Percentiles rank a stretch among this genome's conserved stretches.
Conservation (phyloP, 2,888 invertebrate species). For the Hylaea fasciaria region DNA sequence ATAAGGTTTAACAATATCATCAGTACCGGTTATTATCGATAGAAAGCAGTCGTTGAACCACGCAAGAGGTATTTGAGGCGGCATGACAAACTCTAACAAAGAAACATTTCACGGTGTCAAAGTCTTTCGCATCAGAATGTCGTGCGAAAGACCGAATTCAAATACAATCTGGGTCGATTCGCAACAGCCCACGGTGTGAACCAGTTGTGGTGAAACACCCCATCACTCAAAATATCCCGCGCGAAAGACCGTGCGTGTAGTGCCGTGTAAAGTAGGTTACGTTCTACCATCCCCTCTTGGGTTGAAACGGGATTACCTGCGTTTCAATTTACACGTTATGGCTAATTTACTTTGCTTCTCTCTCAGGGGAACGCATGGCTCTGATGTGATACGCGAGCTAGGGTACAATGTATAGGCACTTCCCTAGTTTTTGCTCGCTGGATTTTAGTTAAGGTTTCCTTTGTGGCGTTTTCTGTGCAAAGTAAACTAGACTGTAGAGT, state of each 20-base stretch:
- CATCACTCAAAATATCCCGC: background rate
- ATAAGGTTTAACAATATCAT: too few relatives aligned
- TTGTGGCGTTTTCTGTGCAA: background rate
- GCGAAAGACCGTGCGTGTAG: conserved; percentile 11
- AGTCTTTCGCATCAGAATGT: too few relatives aligned
- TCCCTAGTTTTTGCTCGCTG: background rate
- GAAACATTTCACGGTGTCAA: too few relatives aligned
- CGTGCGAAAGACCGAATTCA: too few relatives aligned
- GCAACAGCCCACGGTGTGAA: too few relatives aligned
- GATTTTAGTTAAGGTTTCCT: background rate
- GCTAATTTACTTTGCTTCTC: conserved; percentile 64
- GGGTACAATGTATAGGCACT: conserved; percentile 1
- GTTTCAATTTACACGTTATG: conserved; percentile 71
- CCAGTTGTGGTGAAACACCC: too few relatives aligned
- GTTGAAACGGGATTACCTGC: conserved; percentile 53
- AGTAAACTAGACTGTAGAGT: too few relatives aligned
- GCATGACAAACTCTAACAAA: too few relatives aligned
- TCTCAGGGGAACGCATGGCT: conserved; percentile 34
- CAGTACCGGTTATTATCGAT: too few relatives aligned
- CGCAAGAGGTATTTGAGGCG: too few relatives aligned
- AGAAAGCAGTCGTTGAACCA: too few relatives aligned
- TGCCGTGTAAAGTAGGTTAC: conserved; percentile 2
- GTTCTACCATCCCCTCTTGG: conserved; percentile 15
- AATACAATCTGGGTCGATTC: too few relatives aligned
- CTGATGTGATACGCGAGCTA: conserved; percentile 26